Evolutionary conservation across 92 coral and sea anemone genomes (phyloP), one percentile per base, ranked within the genome.

Genomic region (Epizoanthus rinbou): DNA sequence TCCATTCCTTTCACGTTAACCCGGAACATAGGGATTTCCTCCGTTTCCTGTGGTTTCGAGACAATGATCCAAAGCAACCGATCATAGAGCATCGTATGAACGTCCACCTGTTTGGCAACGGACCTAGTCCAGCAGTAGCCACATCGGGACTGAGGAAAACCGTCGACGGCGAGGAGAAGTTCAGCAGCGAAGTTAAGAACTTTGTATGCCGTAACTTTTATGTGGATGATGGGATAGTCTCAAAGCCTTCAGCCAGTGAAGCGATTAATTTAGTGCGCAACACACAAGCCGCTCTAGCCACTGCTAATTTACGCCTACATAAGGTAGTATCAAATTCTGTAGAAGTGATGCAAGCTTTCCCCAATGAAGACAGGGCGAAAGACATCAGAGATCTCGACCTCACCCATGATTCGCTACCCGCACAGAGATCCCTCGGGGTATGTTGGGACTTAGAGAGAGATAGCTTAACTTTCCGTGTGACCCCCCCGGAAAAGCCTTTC

Each of bases 311-410:
- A 10, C 66, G 88, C 3, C 84, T 85, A 3, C 84, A 85, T 67
- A 86, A 86, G 23, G 37, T 86, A 11, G 89, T 65, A 6, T 86
- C 89, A 5, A 86, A 86, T 57, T 86, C 89, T 18, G 69, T 69
- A 16, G 81, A 54, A 6, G 89, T 86, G 15, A 83, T 87, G 87
- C 85, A 83, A 57, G 91, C 91, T 58, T 72, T 87, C 31, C 87
- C 87, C 1, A 50, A 19, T 1, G 66, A 75, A 18, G 91, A 87
- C 73, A 57, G 87, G 43, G 87, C 72, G 4, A 74, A 83, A 37
- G 81, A 84, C 67, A 23, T 75, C 0, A 62, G 79, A 18, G 83
- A 82, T 70, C 59, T 82, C 6, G 90, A 87, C 50, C 41, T 87
- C 1, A 63, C 47, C 69, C 14, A 43, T 2, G 89, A 86, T 50